Percentiles rank a stretch among this genome's conserved stretches.
phyloP scores from a whole-genome alignment of 2,888 invertebrate genomes.

The Mactromeris polynyma region DNA sequence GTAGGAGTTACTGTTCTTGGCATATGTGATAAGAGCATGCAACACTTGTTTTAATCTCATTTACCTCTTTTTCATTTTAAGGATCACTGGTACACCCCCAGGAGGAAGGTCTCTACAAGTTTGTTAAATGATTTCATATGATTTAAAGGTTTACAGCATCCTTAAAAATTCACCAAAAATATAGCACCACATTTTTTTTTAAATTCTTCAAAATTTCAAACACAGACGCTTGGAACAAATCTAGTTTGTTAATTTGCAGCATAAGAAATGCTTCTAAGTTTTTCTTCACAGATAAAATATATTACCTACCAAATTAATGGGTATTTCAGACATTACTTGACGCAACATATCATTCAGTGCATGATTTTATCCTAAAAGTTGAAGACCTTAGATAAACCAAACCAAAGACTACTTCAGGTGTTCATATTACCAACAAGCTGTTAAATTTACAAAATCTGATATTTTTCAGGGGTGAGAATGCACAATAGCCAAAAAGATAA shows the following conservation, averaged over 20 bases:
- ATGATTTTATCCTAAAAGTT: no score
- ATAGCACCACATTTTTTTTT: background rate
- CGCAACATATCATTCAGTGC: no score
- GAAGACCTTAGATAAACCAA: no score
- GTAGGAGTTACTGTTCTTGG: constrained; percentile 17
- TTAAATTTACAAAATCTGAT: no score
- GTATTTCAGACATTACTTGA: no score
- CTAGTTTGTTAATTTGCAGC: background rate
- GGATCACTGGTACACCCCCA: constrained; percentile 52
- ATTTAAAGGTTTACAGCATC: background rate
- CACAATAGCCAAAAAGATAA: no score
- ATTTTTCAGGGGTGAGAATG: no score
- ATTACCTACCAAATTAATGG: no score
- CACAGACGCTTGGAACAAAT: background rate
- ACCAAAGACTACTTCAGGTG: no score
- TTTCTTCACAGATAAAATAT: no score
- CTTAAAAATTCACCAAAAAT: background rate
- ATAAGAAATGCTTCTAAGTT: no score
- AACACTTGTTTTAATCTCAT: constrained; percentile 25
- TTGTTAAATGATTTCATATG: background rate
- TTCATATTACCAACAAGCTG: no score
- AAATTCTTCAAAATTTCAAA: background rate
- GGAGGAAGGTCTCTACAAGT: constrained; percentile 32
- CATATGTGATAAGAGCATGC: constrained; percentile 20
- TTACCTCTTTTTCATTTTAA: constrained; percentile 62